Evolutionary conservation across 1,140 invertebrate genomes (phyloP).

Genomic region (Trialeurodes vaporariorum): DNA sequence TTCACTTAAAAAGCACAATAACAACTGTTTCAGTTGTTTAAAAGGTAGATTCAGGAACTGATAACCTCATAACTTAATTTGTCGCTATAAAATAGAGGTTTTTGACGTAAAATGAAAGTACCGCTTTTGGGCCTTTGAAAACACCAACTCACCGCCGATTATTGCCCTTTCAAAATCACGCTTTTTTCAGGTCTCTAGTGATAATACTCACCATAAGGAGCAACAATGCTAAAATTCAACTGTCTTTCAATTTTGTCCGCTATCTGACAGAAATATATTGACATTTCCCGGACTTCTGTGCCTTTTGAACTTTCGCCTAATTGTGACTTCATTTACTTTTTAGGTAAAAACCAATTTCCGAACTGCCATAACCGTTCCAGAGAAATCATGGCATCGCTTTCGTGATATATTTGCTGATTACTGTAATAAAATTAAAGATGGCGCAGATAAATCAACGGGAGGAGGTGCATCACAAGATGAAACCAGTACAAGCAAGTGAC

Average conservation of each 20-base stretch:
- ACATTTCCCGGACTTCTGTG: not conserved
- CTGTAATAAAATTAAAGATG: constrained; percentile 80
- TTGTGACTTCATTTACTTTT: constrained; percentile 7
- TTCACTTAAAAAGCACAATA: no score
- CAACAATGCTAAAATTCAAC: no score
- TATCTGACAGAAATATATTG: not conserved
- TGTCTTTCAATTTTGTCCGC: no score
- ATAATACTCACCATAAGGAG: no score
- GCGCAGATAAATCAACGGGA: constrained; percentile 30
- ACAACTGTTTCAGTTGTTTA: no score
- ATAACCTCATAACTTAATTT: no score
- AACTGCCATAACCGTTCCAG: constrained; percentile 94
- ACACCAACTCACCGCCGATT: no score
- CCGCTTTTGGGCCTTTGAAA: no score
- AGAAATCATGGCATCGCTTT: constrained; percentile 93
- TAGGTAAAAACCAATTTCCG: constrained; percentile 95
- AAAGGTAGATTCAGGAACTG: no score
- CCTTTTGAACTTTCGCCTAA: not conserved
- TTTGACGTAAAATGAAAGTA: no score
- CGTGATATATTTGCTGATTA: constrained; percentile 92
- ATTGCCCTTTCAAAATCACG: no score
- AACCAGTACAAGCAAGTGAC: constrained; percentile 2
- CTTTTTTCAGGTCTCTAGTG: no score
- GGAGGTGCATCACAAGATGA: constrained; percentile 19
- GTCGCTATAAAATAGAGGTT: not conserved